These are phyloP conservation scores for Diprion similis DNA, from an alignment of 1,140 invertebrate species.

Conservation along the genomic window DNA sequence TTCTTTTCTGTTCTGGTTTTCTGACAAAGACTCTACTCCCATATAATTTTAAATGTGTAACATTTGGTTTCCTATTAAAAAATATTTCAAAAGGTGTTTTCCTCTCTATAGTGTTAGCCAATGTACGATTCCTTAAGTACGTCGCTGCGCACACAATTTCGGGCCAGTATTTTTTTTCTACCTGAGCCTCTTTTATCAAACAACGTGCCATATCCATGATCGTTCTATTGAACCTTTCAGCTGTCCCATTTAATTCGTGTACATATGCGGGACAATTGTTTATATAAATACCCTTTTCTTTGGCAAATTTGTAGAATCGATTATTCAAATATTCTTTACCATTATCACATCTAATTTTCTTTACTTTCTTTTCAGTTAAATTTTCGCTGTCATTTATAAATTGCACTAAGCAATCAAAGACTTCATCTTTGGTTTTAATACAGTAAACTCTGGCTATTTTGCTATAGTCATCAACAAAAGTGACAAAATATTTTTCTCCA, in stretches of 20 bases:
- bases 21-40: slow-evolving; percentile 34
- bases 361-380: slow-evolving; percentile 30
- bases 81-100: slow-evolving; percentile 42
- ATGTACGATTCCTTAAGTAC: slow-evolving; percentile 35
- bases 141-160: slow-evolving; percentile 34
- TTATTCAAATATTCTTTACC: slow-evolving; percentile 38
- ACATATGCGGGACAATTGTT: slow-evolving; percentile 29
- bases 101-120: slow-evolving; percentile 32
- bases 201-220: slow-evolving; percentile 37
- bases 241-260: slow-evolving; percentile 35
- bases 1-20: slow-evolving; percentile 27
- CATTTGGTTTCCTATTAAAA: slow-evolving; percentile 32
- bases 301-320: slow-evolving; percentile 30
- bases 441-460: slow-evolving; percentile 23
- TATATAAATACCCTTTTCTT: slow-evolving; percentile 28
- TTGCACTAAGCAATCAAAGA: slow-evolving; percentile 18
- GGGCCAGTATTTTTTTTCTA: slow-evolving; percentile 32
- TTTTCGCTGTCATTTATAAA: slow-evolving; percentile 31
- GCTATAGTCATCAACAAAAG: slow-evolving; percentile 33
- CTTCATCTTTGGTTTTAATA: slow-evolving; percentile 23
- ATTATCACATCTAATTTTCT: slow-evolving; percentile 36
- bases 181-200: slow-evolving; percentile 35
- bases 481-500: slow-evolving; percentile 30
- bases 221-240: slow-evolving; percentile 33
- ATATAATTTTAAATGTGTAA: slow-evolving; percentile 34